These are phyloP conservation scores for Knipowitschia caucasica DNA, from an alignment of 2,797 vertebrate genomes.

Conservation along the genomic window DNA sequence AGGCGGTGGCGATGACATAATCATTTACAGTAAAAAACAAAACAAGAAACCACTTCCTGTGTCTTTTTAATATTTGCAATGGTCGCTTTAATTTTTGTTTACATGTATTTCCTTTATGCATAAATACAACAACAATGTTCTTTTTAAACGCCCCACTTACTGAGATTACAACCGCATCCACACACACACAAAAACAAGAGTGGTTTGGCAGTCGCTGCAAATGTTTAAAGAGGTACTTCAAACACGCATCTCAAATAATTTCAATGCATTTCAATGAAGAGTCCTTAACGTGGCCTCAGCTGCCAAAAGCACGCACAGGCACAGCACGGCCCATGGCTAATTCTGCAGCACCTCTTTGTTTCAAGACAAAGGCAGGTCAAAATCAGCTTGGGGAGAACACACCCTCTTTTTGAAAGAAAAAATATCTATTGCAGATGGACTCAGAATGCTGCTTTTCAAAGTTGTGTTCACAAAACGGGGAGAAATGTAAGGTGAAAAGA, in stretches of 20 bases:
- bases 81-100: not conserved
- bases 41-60: no score
- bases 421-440: conserved; percentile 9
- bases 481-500: not conserved
- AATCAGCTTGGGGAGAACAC: conserved; percentile 43
- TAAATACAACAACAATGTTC: conserved; percentile 35
- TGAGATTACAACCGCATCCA: conserved; percentile 41
- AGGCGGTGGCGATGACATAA: no score
- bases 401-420: conserved; percentile 7
- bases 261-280: conserved; percentile 67
- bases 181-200: conserved; percentile 14
- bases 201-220: conserved; percentile 28
- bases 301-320: conserved; percentile 40
- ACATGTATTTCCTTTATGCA: not conserved
- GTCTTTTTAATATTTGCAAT: no score
- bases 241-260: conserved; percentile 51
- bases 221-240: conserved; percentile 60
- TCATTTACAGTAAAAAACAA: no score
- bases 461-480: not conserved
- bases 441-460: not conserved
- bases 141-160: conserved; percentile 48
- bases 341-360: conserved; percentile 51
- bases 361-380: conserved; percentile 60
- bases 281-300: conserved; percentile 52
- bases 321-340: conserved; percentile 19